Percentiles rank a stretch among this genome's conserved stretches.
Evolutionary conservation across 1,140 invertebrate species (phyloP).

Genomic region (Drosophila auraria): DNA sequence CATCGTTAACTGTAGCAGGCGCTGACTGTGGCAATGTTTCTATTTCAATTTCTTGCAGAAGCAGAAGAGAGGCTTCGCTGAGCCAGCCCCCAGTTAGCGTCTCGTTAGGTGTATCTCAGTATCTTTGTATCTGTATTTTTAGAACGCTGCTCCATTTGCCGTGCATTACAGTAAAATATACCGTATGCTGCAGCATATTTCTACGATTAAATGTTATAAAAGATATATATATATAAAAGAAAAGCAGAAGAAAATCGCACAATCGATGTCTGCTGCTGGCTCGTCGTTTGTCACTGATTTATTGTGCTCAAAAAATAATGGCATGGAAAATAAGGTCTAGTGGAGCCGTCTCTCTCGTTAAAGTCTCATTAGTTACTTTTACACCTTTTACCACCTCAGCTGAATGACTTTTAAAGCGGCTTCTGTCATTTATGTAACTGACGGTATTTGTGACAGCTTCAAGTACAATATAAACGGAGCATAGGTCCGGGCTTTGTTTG

Average conservation of each 20-base stretch:
- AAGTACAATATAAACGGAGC: constrained; percentile 8
- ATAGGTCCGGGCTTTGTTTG: neutral
- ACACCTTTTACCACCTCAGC: constrained; percentile 10
- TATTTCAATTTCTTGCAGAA: constrained; percentile 32
- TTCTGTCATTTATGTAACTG: constrained; percentile 13
- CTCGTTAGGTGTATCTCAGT: constrained; percentile 44
- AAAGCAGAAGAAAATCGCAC: constrained; percentile 21
- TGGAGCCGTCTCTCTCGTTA: constrained; percentile 4
- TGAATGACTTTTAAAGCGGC: constrained; percentile 9
- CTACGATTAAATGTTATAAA: constrained; percentile 16
- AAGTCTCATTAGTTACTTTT: constrained; percentile 16
- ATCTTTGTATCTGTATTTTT: constrained; percentile 54
- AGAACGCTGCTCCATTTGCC: constrained; percentile 63
- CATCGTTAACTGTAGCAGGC: constrained; percentile 33
- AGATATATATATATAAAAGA: constrained; percentile 14
- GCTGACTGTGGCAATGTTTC: constrained; percentile 19
- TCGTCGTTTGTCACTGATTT: constrained; percentile 38
- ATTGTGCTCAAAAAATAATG: constrained; percentile 27
- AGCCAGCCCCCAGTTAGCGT: constrained; percentile 39
- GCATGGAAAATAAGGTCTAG: constrained; percentile 1
- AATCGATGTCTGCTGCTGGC: constrained; percentile 36
- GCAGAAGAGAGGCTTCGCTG: constrained; percentile 25
- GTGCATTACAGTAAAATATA: constrained; percentile 77
- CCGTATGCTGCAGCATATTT: constrained; percentile 68
- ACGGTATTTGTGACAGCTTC: constrained; percentile 6